phyloP scores from a whole-genome alignment of 2,113 vertebrate species.

The Pseudonaja textilis region DNA sequence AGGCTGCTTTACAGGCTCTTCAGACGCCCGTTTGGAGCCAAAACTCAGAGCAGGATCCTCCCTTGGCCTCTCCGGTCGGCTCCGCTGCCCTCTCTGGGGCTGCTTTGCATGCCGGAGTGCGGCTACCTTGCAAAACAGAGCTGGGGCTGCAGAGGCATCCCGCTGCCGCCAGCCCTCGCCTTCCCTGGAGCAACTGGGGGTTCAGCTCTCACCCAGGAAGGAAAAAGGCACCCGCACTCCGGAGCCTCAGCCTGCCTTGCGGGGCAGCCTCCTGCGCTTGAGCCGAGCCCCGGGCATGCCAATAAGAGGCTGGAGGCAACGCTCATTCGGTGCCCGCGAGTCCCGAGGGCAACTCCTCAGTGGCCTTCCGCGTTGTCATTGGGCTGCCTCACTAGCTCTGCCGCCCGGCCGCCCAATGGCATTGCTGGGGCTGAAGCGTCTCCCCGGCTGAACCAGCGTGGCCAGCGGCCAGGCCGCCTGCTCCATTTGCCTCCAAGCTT shows the following conservation, averaged over 20 bases:
- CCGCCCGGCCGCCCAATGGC: neutral
- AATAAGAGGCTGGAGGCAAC: neutral
- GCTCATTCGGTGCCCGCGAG: neutral
- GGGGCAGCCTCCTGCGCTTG: neutral
- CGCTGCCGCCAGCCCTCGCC: neutral
- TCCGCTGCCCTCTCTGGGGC: neutral
- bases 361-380: neutral
- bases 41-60: constrained; percentile 15
- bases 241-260: neutral
- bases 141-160: neutral
- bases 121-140: constrained; percentile 3
- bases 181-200: neutral
- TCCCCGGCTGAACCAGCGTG: neutral
- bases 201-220: neutral
- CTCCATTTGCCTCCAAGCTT: neutral
- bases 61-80: neutral
- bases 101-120: neutral
- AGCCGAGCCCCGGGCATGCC: neutral
- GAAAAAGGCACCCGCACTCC: neutral
- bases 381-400: neutral
- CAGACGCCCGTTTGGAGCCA: neutral
- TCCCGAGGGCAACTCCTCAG: neutral
- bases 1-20: neutral
- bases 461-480: neutral
- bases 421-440: too few species aligned